Base-by-base conservation (phyloP, 1,140 invertebrate species). In the Aphelenchoides fujianensis region DNA sequence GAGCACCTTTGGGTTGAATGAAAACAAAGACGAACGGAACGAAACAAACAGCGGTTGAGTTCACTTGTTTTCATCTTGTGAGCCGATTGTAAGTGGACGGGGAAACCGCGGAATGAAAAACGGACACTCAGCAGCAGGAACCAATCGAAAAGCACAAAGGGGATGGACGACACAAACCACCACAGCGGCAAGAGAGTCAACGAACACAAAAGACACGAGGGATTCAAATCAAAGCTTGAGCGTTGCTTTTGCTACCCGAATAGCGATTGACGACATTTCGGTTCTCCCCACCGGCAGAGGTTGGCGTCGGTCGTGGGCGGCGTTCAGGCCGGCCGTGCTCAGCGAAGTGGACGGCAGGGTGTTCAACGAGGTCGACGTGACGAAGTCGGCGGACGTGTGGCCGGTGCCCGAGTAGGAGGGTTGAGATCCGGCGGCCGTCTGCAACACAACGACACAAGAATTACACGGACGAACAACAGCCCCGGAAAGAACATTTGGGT, bases 151-250 rank as follows among this genome's bases (percentile, higher is more conserved):
- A 48, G 12, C 23, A 48, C 41, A 48, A 48, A 48, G 23, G 12
- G 41, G 12, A 16, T 16, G 12, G 41, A 48, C 12, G 12, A 48
- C 23, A 48, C 12, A 48, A 48, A 48, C 41, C 12, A 48, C 28
- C 72, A 55, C 35, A 74, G 28, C 35, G 62, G 12, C 70, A 69
- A 73, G 71, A 27, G 70, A 75, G 72, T 2, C 73, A 71, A 73
- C 2, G 57, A 69, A 70, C 2, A 71, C 23, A 69, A 69, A 69
- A 69, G 41, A 16, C 23, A 48, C 41, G 41, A 48, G n/a, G n/a
- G n/a, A n/a, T n/a, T 59, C 19, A 59, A 19, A 59, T 59, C 23
- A 59, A 59, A 5, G 55, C 28, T 59, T 59, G 55, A 7, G 55
- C 55, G 55, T 59, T 59, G 5, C 5, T 7, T 59, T 59, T 59